A percentile compares a stretch with the other conserved stretches of the same genome.
Evolutionary conservation across 2,113 vertebrate genomes (phyloP).

Genomic region (Sylvia atricapilla): DNA sequence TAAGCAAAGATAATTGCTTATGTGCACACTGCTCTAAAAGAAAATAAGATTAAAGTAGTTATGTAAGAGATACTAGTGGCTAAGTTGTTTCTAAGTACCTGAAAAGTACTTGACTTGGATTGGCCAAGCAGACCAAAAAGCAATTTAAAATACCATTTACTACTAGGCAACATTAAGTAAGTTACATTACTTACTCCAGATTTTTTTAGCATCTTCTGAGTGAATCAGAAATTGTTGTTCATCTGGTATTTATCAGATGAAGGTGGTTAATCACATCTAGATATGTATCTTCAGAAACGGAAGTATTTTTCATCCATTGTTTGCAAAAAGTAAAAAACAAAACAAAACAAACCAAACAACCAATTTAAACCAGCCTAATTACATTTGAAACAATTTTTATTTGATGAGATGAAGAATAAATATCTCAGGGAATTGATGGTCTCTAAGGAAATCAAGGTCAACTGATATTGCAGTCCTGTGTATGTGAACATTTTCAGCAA

Average conservation of each 20-base stretch:
- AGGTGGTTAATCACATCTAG: background rate
- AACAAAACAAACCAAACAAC: no score
- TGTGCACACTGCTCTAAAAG: background rate
- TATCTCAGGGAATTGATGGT: background rate
- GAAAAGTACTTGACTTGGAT: background rate
- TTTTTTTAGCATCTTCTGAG: background rate
- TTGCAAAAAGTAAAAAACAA: background rate
- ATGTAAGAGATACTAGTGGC: background rate
- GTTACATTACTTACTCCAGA: background rate
- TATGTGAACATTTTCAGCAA: background rate
- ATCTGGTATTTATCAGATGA: background rate
- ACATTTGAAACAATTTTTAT: background rate
- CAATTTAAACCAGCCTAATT: background rate
- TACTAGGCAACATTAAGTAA: background rate
- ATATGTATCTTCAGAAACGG: background rate
- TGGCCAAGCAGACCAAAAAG: background rate
- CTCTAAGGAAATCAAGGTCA: background rate
- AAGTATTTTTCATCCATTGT: background rate
- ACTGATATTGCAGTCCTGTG: background rate
- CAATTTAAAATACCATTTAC: background rate
- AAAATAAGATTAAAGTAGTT: background rate
- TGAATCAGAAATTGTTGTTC: background rate
- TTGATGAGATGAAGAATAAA: background rate
- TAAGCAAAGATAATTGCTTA: slow-evolving; percentile 3
- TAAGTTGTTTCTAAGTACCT: background rate